These are phyloP conservation scores for Prunella strophiata DNA, from an alignment of 2,797 vertebrate species.

Conservation along the genomic window DNA sequence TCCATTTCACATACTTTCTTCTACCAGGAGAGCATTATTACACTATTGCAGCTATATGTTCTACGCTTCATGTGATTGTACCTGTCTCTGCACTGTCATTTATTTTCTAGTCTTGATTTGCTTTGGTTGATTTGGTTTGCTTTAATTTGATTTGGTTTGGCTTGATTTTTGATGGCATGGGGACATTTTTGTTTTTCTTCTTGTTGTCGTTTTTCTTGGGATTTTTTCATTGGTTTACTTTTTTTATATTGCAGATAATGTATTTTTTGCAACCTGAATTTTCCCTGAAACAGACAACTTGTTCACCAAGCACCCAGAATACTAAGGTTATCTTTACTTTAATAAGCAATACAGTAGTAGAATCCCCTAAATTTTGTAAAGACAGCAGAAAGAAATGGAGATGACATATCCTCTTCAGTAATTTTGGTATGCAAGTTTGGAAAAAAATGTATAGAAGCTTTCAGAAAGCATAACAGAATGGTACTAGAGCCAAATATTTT, in stretches of 20 bases:
- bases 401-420: background rate
- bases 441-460: background rate
- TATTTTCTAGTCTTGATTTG: background rate
- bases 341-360: background rate
- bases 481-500: background rate
- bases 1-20: background rate
- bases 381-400: background rate
- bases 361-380: fast-evolving
- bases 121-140: background rate
- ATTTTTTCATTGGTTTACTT: background rate
- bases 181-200: background rate
- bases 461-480: background rate
- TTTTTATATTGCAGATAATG: background rate
- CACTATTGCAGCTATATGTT: background rate
- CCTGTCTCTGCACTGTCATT: background rate
- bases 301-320: fast-evolving
- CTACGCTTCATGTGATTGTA: background rate
- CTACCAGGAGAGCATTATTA: background rate
- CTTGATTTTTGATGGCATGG: background rate
- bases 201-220: background rate
- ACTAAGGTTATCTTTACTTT: background rate
- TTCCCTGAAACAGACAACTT: background rate
- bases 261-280: background rate
- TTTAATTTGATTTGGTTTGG: background rate
- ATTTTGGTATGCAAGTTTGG: background rate